These are phyloP conservation scores for Cylindroiulus punctatus DNA, from an alignment of 2,888 invertebrate species.

Conservation along the genomic window DNA sequence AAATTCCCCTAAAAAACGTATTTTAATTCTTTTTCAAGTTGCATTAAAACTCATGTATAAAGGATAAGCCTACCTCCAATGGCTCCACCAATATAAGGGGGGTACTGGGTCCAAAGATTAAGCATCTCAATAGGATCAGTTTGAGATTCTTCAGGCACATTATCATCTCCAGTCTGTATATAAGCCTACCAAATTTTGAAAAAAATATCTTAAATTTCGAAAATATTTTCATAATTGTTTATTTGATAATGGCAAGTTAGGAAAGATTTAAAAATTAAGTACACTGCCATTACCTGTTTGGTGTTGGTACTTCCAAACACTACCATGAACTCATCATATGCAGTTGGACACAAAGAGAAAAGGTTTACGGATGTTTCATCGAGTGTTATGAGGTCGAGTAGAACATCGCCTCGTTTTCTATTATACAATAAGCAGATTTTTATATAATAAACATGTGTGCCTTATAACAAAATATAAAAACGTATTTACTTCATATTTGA, in stretches of 20 bases:
- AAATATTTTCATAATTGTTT: neutral
- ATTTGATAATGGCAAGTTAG: too few relatives aligned
- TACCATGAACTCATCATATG: constrained; percentile 53
- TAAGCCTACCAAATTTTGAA: constrained; percentile 33
- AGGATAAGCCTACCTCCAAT: constrained; percentile 37
- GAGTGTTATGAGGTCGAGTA: constrained; percentile 53
- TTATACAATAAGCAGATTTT: neutral
- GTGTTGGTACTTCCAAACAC: constrained; percentile 48
- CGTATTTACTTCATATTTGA: neutral
- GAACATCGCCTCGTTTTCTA: constrained; percentile 54
- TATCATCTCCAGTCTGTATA: constrained; percentile 52
- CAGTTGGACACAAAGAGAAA: constrained; percentile 40
- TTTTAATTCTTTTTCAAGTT: neutral
- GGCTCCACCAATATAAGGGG: constrained; percentile 50
- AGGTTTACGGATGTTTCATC: constrained; percentile 44
- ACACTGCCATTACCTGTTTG: constrained; percentile 52
- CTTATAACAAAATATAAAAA: neutral
- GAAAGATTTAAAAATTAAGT: neutral
- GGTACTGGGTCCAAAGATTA: constrained; percentile 52
- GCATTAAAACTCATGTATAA: too few relatives aligned
- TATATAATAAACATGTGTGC: neutral
- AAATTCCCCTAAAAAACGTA: neutral
- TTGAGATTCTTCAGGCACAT: constrained; percentile 48
- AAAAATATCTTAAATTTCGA: neutral
- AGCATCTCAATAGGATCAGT: constrained; percentile 49